A percentile compares a stretch with the other conserved stretches of the same genome.
Evolutionary conservation across 2,113 vertebrate genomes (phyloP).

Genomic region (Octodon degus): DNA sequence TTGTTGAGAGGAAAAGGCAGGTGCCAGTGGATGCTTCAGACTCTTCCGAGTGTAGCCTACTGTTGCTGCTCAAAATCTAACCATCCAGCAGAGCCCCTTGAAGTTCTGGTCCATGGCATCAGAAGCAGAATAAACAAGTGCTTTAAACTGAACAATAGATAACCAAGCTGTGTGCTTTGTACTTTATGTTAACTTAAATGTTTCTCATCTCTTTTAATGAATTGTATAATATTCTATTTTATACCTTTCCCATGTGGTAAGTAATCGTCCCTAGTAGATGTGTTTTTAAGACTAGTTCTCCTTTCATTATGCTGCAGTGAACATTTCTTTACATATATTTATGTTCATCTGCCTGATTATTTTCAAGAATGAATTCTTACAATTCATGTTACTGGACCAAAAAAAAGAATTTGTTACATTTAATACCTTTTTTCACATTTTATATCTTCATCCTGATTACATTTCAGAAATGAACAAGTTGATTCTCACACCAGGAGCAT

Average conservation of each 20-base stretch:
- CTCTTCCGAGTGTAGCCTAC: neutral
- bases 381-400: neutral
- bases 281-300: neutral
- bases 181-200: neutral
- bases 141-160: neutral
- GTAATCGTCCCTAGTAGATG: neutral
- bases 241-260: neutral
- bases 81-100: neutral
- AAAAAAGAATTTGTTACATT: constrained; percentile 1
- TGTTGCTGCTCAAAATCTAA: neutral
- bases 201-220: neutral
- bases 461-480: constrained; percentile 23
- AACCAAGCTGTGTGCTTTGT: neutral
- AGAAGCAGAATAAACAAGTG: neutral
- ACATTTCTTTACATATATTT: neutral
- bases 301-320: neutral
- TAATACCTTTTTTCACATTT: neutral
- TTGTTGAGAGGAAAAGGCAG: neutral
- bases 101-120: neutral
- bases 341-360: neutral
- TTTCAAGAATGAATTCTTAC: neutral
- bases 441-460: neutral
- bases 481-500: neutral
- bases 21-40: neutral
- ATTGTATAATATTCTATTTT: neutral